Percentiles rank a stretch among this genome's conserved stretches.
phyloP scores from a whole-genome alignment of 64 coral and sea anemone genomes.

The Porites lutea region DNA sequence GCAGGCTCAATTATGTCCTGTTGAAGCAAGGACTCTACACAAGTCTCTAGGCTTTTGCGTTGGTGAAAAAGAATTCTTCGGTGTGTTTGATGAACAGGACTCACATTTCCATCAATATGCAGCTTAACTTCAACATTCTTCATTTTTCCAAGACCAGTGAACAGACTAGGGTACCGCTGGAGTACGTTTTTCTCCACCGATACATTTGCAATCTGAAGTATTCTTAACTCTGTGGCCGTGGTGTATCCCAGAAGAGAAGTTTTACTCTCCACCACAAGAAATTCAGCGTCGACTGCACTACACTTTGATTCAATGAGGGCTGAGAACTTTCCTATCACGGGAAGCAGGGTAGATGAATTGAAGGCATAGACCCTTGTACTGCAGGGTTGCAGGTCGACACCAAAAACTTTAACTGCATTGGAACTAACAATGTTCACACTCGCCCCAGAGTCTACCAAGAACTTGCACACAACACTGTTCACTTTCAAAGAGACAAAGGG shows the following conservation, averaged over 20 bases:
- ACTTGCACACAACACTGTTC: conserved; percentile 40
- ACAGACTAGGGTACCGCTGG: conserved; percentile 28
- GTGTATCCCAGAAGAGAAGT: conserved; percentile 56
- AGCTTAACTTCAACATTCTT: conserved; percentile 61
- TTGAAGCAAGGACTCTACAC: conserved; percentile 33
- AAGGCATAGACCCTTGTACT: conserved; percentile 55
- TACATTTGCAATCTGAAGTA: conserved; percentile 43
- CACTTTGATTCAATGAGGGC: conserved; percentile 36
- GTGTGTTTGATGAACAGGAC: conserved; percentile 42
- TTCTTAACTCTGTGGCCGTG: conserved; percentile 4
- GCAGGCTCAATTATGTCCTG: conserved; percentile 56
- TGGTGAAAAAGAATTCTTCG: conserved; percentile 39
- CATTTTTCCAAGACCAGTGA: conserved; percentile 71
- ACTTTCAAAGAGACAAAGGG: conserved; percentile 55
- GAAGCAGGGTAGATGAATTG: conserved; percentile 13
- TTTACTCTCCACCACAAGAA: conserved; percentile 31
- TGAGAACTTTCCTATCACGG: conserved; percentile 21
- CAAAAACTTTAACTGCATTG: not conserved
- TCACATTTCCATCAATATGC: conserved; percentile 57
- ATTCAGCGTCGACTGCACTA: conserved; percentile 26
- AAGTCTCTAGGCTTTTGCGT: conserved; percentile 31
- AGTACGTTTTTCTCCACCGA: conserved; percentile 18
- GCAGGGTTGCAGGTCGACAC: conserved; percentile 31
- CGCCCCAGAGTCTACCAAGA: conserved; percentile 56
- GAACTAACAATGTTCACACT: conserved; percentile 60